A percentile compares a stretch with the other conserved stretches of the same genome.
Evolutionary conservation across 1,140 invertebrate species (phyloP).

Genomic region (Scaptomyza montana): DNA sequence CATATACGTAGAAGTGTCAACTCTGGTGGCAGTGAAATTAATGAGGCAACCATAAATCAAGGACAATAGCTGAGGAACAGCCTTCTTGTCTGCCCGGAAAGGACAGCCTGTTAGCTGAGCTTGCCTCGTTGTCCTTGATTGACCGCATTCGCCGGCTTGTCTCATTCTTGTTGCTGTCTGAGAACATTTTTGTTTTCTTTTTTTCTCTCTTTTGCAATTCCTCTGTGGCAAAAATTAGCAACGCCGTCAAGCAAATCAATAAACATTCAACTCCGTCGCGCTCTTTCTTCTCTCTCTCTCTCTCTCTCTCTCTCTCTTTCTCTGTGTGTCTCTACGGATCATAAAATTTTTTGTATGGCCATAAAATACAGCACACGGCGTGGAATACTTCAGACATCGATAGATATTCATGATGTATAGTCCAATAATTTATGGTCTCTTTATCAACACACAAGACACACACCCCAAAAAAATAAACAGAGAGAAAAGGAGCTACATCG

Average conservation of each 20-base stretch:
- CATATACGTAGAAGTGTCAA: constrained; percentile 42
- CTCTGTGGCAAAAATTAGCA: constrained; percentile 50
- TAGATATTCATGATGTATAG: constrained; percentile 49
- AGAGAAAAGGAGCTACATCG: too few species aligned
- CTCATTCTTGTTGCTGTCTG: too few species aligned
- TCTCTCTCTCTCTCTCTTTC: too few species aligned
- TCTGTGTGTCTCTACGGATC: constrained; percentile 25
- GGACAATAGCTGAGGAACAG: constrained; percentile 28
- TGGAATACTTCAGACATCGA: constrained; percentile 24
- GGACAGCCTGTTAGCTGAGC: constrained; percentile 1
- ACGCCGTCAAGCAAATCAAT: constrained; percentile 48
- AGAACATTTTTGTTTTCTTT: neutral
- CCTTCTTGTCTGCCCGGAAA: neutral
- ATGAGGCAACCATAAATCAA: constrained; percentile 53
- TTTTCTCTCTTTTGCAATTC: neutral
- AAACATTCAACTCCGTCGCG: constrained; percentile 21
- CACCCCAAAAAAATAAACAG: neutral
- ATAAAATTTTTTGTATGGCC: constrained; percentile 31
- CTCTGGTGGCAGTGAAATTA: constrained; percentile 43
- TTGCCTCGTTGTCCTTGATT: constrained; percentile 44
- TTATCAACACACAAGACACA: constrained; percentile 37
- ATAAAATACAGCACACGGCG: constrained; percentile 28
- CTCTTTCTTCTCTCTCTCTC: too few species aligned
- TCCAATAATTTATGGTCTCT: constrained; percentile 49
- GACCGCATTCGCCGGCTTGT: constrained; percentile 32